Conservation (phyloP, 2,888 invertebrate genomes). For the Entomobrya proxima region DNA sequence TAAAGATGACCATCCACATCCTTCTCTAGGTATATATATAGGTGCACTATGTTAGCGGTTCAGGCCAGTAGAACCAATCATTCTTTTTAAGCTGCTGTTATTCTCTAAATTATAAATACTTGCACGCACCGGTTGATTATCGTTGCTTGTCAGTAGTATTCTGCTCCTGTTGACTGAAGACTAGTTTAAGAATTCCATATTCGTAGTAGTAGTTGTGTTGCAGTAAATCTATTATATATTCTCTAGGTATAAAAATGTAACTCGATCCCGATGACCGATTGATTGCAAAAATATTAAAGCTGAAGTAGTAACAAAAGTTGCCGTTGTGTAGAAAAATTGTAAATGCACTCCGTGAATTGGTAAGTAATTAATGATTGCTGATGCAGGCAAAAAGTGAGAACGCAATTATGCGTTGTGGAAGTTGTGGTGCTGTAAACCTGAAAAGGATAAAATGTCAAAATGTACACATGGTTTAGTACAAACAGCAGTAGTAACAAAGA, state of each 20-base stretch:
- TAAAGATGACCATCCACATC: background rate
- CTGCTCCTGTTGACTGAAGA: slow-evolving; percentile 33
- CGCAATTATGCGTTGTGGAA: too few relatives aligned
- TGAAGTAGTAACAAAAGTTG: slow-evolving; percentile 21
- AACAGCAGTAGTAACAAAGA: too few relatives aligned
- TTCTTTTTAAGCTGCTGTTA: background rate
- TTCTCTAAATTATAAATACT: slow-evolving; percentile 12
- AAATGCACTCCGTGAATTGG: slow-evolving; percentile 26
- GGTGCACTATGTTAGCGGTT: background rate
- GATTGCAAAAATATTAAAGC: slow-evolving; percentile 33
- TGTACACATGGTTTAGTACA: too few relatives aligned
- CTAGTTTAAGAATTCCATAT: slow-evolving; percentile 25
- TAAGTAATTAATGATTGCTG: background rate
- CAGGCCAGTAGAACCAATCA: background rate
- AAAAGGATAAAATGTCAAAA: too few relatives aligned
- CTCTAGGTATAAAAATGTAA: background rate
- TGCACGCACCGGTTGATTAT: slow-evolving; percentile 62
- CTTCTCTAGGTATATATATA: background rate
- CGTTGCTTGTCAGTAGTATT: slow-evolving; percentile 43
- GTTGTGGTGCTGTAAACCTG: too few relatives aligned
- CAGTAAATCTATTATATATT: background rate
- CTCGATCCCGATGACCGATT: background rate
- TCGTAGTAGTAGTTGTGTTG: background rate
- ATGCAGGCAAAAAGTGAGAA: background rate
- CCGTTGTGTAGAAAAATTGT: background rate